Percentiles rank a stretch among this genome's conserved stretches.
Evolutionary conservation across 2,113 vertebrate species (phyloP).

Genomic region (Ochotona princeps): DNA sequence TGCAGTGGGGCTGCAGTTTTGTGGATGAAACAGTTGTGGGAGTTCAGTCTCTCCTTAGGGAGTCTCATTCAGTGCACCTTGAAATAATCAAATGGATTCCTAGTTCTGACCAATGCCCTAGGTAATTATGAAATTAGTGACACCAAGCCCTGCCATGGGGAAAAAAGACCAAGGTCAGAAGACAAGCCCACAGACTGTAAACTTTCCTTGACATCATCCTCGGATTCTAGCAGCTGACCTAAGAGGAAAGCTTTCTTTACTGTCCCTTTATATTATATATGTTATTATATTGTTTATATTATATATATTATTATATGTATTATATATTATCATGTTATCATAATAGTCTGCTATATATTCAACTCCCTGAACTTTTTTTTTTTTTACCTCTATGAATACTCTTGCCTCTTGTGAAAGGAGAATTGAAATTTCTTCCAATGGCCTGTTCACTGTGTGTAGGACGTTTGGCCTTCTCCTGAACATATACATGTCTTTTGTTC

Average conservation of each 20-base stretch:
- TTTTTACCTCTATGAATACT: neutral
- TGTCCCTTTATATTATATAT: too few species aligned
- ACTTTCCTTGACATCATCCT: neutral
- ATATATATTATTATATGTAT: too few species aligned
- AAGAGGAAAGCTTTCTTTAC: neutral
- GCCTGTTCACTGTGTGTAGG: neutral
- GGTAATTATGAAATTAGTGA: neutral
- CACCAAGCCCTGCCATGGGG: neutral
- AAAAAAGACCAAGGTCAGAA: neutral
- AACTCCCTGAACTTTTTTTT: neutral
- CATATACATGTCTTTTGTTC: neutral
- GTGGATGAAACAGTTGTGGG: too few species aligned
- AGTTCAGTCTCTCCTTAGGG: neutral
- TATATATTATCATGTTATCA: too few species aligned
- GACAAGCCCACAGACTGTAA: neutral
- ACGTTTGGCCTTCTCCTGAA: neutral
- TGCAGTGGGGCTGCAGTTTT: neutral
- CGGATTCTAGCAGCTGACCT: neutral
- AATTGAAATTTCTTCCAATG: neutral
- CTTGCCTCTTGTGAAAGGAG: neutral
- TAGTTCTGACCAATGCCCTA: neutral
- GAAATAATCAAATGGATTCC: neutral
- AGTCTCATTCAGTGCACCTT: neutral
- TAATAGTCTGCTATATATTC: neutral
- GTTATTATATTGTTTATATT: too few species aligned